Base-by-base conservation (phyloP, 1,140 invertebrate genomes). In the Polyergus mexicanus region DNA sequence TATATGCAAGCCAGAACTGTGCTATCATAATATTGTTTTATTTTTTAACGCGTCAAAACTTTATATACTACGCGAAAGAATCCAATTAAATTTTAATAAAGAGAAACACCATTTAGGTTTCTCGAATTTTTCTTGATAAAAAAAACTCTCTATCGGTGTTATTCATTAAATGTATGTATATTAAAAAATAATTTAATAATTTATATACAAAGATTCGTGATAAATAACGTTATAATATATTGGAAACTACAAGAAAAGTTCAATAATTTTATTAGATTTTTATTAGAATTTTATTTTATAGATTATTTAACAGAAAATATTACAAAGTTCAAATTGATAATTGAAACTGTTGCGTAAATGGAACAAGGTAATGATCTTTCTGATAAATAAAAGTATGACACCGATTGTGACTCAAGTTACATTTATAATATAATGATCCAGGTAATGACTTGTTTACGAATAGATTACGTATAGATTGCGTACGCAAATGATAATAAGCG, bases 401-500 rank as follows among this genome's bases (percentile, higher is more conserved):
- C 62, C 22, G 3, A 38, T 11, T 28, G 22, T 8, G 10, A 58
- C 44, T 56, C 22, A 69, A 41, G 54, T 2, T 47, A 47, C n/a
- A 22, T 66, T 51, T 22, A 35, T 56, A 78, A 66, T 25, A 44
- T n/a, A 51, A 51, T 51, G 47, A 51, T 66, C n/a, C 16, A 32
- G n/a, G 11, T 41, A 56, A 68, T 54, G 6, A 28, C 32, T 41
- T 19, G 32, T 69, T 16, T 51, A 54, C 62, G 44, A 54, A 66
- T n/a, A 28, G 25, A 28, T 28, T 28, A 38, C 44, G 47, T 54
- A 32, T 54, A 54, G 16, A 28, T 69, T 13, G 63, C 35, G 28
- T 41, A 80, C 22, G 47, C 16, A 78, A 56, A 58, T 66, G 54
- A 66, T 66, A 85, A 81, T 58, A 62, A 51, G 16, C 16, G 47